Evolutionary conservation across 2,888 invertebrate genomes (phyloP), one percentile per base, ranked within the genome.

Genomic region (Napeogenes sylphis): DNA sequence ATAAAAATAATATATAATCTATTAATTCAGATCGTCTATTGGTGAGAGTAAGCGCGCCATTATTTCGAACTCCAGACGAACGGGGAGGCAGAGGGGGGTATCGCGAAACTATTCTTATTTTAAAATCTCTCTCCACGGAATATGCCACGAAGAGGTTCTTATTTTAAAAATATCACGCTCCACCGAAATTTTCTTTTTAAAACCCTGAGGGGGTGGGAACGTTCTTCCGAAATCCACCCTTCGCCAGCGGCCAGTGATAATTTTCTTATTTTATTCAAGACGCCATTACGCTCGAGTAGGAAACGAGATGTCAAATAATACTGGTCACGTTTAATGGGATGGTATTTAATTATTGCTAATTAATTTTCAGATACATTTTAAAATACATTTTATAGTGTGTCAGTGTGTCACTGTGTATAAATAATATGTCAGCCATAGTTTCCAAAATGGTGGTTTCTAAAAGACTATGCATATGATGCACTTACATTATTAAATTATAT

Each of bases 111-210:
- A 90, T 90, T 90, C 89, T 90, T 89, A 89, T 90, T 90, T 90
- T 88, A 90, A 88, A 90, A 90, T 87, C 87, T 87, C 84, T 87
- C 89, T 87, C 89, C 83, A 86, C 88, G 90, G 90, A 90, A 89
- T 89, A 89, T 88, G 87, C 86, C 87, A 84, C 89, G 87, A 87
- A 87, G 88, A 88, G 86, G 84, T 87, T 88, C 84, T 89, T 87
- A 87, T 89, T 90, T 89, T 90, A 85, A 89, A 90, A 90, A 90
- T 90, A 90, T 89, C 89, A 89, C 89, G 90, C 88, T 89, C 87
- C 85, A 88, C 88, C 90, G 83, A 90, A 89, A 89, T 89, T 89
- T 89, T 90, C 90, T 75, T 90, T 90, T 88, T 83, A 87, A 86
- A 87, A 86, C 82, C 83, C 82, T 80, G 64, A 60, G 75, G 81